These are phyloP conservation scores for Drosophila flavopinicola DNA, from an alignment of 2,888 invertebrate species.

Conservation along the genomic window DNA sequence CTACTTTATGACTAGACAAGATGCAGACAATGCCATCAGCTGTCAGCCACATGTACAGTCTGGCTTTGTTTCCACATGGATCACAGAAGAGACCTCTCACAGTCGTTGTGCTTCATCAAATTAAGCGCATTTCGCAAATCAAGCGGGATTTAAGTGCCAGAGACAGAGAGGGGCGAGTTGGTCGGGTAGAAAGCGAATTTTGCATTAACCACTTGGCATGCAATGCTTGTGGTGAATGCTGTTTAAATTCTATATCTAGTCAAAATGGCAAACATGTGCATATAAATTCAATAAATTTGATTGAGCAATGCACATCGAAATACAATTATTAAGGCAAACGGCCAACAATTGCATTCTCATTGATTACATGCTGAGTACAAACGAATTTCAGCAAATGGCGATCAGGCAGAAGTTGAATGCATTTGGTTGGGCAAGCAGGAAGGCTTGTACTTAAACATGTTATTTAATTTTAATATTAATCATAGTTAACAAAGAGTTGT, in stretches of 20 bases:
- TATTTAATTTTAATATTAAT: constrained; percentile 21
- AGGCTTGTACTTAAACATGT: background rate
- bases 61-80: constrained; percentile 27
- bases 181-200: constrained; percentile 1
- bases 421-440: background rate
- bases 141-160: background rate
- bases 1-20: constrained; percentile 53
- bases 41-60: constrained; percentile 47
- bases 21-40: constrained; percentile 59
- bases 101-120: constrained; percentile 23
- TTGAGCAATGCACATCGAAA: constrained; percentile 38
- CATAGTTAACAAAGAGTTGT: constrained; percentile 15
- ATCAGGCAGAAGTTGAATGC: background rate
- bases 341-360: constrained; percentile 59
- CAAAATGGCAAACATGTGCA: constrained; percentile 29
- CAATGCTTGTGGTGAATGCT: constrained; percentile 11
- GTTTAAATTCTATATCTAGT: constrained; percentile 1
- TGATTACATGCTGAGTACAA: constrained; percentile 47
- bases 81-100: background rate
- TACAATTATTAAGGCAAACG: constrained; percentile 58
- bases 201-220: constrained; percentile 19
- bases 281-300: constrained; percentile 46
- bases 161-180: background rate
- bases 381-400: constrained; percentile 28
- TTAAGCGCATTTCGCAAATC: constrained; percentile 33